These are phyloP conservation scores for Pipra filicauda DNA, from an alignment of 2,113 vertebrate species.

Conservation along the genomic window DNA sequence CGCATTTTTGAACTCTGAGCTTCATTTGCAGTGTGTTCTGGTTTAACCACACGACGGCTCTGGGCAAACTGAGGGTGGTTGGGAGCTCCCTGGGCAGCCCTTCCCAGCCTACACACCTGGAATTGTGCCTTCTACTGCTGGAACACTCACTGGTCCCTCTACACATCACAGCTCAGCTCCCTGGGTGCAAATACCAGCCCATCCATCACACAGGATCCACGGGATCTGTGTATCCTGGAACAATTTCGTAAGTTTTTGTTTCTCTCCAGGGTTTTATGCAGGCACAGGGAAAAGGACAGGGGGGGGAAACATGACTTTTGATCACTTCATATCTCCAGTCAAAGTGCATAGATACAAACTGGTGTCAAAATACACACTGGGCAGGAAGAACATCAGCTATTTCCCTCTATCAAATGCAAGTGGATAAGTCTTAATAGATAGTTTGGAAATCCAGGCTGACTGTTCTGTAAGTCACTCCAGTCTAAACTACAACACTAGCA, in stretches of 20 bases:
- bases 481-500: not conserved
- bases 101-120: not conserved
- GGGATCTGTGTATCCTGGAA: not conserved
- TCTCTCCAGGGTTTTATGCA: not conserved
- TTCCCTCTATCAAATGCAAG: not conserved
- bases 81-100: not conserved
- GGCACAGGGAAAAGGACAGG: not conserved
- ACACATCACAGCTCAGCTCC: fast-evolving
- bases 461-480: not conserved
- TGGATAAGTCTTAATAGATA: not conserved
- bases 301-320: not conserved
- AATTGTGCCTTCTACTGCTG: fast-evolving
- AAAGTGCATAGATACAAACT: not conserved
- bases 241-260: not conserved
- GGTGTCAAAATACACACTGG: not conserved
- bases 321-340: not conserved
- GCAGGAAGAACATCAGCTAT: not conserved
- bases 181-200: not conserved
- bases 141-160: fast-evolving
- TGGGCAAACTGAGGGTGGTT: not conserved
- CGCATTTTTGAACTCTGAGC: not conserved
- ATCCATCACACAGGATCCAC: not conserved
- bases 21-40: fast-evolving
- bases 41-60: fast-evolving
- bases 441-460: not conserved